Conservation (phyloP, 2,113 vertebrate genomes). For the Melanostigma gelatinosum region DNA sequence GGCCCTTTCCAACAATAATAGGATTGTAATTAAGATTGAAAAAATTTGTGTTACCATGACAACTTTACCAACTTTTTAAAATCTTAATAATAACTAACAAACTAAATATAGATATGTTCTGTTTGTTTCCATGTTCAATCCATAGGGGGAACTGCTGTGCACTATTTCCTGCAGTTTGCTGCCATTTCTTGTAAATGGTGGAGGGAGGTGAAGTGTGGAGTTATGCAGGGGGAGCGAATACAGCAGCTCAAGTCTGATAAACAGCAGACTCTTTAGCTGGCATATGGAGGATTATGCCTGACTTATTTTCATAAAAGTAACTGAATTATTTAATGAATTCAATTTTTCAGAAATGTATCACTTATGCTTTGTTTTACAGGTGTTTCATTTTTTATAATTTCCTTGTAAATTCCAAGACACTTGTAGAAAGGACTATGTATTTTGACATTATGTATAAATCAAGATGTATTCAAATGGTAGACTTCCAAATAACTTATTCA, state of each 20-base stretch:
- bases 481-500: no score
- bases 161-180: neutral
- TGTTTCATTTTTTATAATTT: neutral
- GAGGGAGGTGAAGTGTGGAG: neutral
- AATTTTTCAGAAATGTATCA: neutral
- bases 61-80: no score
- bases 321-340: neutral
- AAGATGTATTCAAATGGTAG: no score
- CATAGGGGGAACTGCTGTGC: neutral
- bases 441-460: no score
- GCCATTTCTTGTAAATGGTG: constrained; percentile 2
- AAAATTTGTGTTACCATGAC: no score
- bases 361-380: neutral
- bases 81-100: no score
- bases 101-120: no score
- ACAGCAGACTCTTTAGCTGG: neutral
- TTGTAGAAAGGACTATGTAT: no score
- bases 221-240: neutral
- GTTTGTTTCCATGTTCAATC: neutral
- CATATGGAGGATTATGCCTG: neutral
- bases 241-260: neutral
- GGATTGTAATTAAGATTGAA: no score
- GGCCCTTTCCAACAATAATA: no score
- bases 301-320: neutral
- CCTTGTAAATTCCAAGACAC: neutral